phyloP scores from a whole-genome alignment of 2,888 invertebrate species.

The Diarsia dahlii region DNA sequence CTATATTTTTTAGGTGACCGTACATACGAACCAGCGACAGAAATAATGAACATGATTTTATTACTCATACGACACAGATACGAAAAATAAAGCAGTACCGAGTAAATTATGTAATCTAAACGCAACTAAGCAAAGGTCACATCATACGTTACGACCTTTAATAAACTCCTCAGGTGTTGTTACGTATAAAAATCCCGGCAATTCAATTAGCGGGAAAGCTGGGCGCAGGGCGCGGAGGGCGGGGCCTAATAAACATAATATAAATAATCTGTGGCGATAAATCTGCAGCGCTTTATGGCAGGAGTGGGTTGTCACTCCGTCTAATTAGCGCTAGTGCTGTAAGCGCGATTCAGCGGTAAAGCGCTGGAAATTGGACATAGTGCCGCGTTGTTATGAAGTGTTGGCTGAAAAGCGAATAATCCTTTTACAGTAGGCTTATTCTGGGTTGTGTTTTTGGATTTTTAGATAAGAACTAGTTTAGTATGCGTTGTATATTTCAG shows the following conservation, averaged over 20 bases:
- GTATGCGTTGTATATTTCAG: background rate
- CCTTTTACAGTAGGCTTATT: constrained; percentile 1
- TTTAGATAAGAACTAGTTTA: background rate
- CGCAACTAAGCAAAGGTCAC: constrained; percentile 48
- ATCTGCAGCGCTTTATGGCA: constrained; percentile 90
- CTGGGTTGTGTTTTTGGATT: background rate
- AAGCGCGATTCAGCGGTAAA: constrained; percentile 71
- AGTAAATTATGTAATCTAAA: constrained; percentile 57
- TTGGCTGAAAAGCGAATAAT: constrained; percentile 20
- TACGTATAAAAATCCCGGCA: constrained; percentile 88
- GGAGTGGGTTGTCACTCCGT: constrained; percentile 90
- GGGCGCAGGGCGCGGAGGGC: constrained; percentile 81
- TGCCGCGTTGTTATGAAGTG: constrained; percentile 37
- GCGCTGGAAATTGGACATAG: constrained; percentile 67
- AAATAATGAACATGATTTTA: constrained; percentile 10
- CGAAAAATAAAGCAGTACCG: constrained; percentile 29
- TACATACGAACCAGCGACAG: background rate
- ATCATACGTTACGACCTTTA: constrained; percentile 64
- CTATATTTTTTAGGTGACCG: constrained; percentile 13
- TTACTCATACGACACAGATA: constrained; percentile 9
- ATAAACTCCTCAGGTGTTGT: constrained; percentile 83
- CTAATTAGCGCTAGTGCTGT: constrained; percentile 89
- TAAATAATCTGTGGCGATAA: constrained; percentile 90
- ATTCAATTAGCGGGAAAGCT: constrained; percentile 90
- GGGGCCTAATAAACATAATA: constrained; percentile 90